These are phyloP conservation scores for Brassicogethes aeneus DNA, from an alignment of 2,888 invertebrate species.

Conservation along the genomic window DNA sequence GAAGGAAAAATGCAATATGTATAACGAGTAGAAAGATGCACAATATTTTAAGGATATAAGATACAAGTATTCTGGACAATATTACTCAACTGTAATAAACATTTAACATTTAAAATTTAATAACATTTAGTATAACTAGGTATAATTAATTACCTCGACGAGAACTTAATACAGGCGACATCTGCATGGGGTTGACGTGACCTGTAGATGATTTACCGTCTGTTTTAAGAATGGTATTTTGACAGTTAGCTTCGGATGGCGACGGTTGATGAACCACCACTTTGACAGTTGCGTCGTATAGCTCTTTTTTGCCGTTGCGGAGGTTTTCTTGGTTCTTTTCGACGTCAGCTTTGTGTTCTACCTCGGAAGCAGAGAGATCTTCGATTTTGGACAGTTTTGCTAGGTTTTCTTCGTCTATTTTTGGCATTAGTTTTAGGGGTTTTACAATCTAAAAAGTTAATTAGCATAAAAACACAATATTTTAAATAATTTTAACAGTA, in stretches of 20 bases:
- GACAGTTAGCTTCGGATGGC: constrained; percentile 6
- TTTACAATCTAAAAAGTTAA: constrained; percentile 5
- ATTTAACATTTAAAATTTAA: too few species aligned
- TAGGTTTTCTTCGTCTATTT: constrained; percentile 9
- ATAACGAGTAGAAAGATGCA: too few species aligned
- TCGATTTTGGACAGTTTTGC: neutral
- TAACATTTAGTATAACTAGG: neutral
- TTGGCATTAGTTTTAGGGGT: constrained; percentile 11
- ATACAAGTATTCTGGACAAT: too few species aligned
- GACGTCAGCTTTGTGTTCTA: neutral
- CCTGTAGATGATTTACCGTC: neutral
- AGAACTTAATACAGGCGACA: constrained; percentile 30
- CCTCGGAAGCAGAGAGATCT: neutral
- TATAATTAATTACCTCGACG: constrained; percentile 26
- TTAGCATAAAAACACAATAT: too few species aligned
- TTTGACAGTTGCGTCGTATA: constrained; percentile 11
- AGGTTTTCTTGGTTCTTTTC: constrained; percentile 6
- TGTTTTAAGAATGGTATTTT: too few species aligned
- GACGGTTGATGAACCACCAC: constrained; percentile 16
- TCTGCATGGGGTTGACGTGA: constrained; percentile 13
- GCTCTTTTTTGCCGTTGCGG: constrained; percentile 10
- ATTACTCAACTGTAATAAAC: too few species aligned
- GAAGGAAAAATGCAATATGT: too few species aligned
- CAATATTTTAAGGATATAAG: too few species aligned
- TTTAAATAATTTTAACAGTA: too few species aligned